phyloP scores from a whole-genome alignment of 1,140 invertebrate species.

The Magallana gigas region DNA sequence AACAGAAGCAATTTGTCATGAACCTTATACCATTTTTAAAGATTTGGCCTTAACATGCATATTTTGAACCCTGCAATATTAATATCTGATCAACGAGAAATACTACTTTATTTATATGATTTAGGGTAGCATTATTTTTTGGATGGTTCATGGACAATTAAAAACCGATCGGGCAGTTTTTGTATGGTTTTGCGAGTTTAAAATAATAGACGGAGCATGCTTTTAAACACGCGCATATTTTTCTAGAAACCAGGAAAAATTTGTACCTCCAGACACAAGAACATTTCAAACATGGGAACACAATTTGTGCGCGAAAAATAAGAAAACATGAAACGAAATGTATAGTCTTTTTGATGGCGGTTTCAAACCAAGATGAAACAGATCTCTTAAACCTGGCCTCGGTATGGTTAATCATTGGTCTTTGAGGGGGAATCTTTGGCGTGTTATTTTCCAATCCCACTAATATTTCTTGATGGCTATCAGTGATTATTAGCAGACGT shows the following conservation, averaged over 20 bases:
- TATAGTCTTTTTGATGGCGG: slow-evolving; percentile 8
- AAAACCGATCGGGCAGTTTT: no score
- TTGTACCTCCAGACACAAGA: background rate
- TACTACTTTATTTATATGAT: no score
- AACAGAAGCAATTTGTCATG: no score
- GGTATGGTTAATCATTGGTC: slow-evolving; percentile 8
- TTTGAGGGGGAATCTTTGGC: slow-evolving; percentile 32
- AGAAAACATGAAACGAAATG: slow-evolving; percentile 34
- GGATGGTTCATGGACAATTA: no score
- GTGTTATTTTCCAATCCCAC: slow-evolving; percentile 35
- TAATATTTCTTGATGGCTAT: slow-evolving; percentile 32
- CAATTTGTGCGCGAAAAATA: slow-evolving; percentile 32
- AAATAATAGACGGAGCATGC: no score
- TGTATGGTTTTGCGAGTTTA: no score
- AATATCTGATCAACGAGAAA: no score
- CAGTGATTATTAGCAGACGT: slow-evolving; percentile 33
- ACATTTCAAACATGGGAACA: slow-evolving; percentile 15
- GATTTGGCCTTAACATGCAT: no score
- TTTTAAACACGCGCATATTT: background rate
- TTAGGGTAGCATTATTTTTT: no score
- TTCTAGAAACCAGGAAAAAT: background rate
- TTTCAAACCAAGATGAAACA: slow-evolving; percentile 23
- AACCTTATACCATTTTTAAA: no score
- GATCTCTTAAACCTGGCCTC: slow-evolving; percentile 26
- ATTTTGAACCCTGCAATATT: no score